Conservation (phyloP, 1,140 invertebrate genomes). For the Rhopalosiphum maidis region DNA sequence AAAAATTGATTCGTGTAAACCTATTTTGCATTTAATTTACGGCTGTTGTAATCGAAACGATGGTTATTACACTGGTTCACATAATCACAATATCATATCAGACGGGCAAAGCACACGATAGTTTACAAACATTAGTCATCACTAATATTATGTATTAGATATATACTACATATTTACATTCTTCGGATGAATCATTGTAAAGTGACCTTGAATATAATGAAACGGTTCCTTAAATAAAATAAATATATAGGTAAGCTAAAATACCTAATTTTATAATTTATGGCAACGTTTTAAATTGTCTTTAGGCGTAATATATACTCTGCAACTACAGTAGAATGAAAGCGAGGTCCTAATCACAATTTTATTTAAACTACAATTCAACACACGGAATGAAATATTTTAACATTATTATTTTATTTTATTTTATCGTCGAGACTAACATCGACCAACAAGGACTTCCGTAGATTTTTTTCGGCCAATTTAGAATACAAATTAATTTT, state of each 20-base stretch:
- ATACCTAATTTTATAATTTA: neutral
- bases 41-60: neutral
- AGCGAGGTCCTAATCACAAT: neutral
- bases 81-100: neutral
- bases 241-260: neutral
- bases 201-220: neutral
- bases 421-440: neutral
- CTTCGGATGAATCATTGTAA: slow-evolving; percentile 34
- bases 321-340: neutral
- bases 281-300: neutral
- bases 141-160: neutral
- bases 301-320: neutral
- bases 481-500: neutral
- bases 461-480: neutral
- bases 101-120: neutral
- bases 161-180: neutral
- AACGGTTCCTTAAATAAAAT: neutral
- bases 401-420: neutral
- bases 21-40: slow-evolving; percentile 11
- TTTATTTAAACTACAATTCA: neutral
- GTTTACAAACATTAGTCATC: neutral
- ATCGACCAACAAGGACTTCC: neutral
- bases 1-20: slow-evolving; percentile 16
- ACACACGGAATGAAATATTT: neutral
- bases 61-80: neutral